Evolutionary conservation across 2,888 invertebrate genomes (phyloP).

Genomic region (Nymphalis urticae): DNA sequence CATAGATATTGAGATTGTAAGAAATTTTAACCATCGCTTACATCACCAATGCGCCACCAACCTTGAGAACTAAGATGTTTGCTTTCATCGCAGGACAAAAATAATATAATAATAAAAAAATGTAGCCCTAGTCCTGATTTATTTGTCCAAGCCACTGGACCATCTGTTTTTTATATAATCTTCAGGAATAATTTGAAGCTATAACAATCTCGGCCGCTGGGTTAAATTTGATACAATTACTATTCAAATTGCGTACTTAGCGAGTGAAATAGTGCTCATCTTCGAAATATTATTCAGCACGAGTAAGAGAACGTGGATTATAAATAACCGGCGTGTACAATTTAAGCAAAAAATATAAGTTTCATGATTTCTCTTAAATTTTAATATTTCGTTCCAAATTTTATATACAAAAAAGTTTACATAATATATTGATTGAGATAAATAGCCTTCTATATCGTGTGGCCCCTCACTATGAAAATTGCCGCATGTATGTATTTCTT

Average conservation of each 20-base stretch:
- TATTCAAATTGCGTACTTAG: slow-evolving; percentile 19
- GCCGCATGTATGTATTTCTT: too few relatives aligned
- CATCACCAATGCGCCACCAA: too few relatives aligned
- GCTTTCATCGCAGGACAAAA: too few relatives aligned
- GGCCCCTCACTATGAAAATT: too few relatives aligned
- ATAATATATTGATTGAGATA: neutral
- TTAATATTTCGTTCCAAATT: neutral
- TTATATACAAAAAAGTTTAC: neutral
- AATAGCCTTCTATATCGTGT: too few relatives aligned
- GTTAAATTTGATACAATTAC: slow-evolving; percentile 14
- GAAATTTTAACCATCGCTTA: too few relatives aligned
- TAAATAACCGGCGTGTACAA: slow-evolving; percentile 15
- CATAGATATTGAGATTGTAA: too few relatives aligned
- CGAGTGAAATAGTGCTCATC: slow-evolving; percentile 19
- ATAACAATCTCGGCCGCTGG: slow-evolving; percentile 9
- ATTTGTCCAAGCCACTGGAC: neutral
- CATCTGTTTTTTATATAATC: neutral
- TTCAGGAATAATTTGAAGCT: neutral
- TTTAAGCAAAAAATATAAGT: neutral
- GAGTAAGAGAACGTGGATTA: slow-evolving; percentile 11
- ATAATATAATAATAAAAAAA: too few relatives aligned
- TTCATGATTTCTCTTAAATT: neutral
- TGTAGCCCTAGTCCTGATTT: too few relatives aligned
- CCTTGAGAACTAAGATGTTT: too few relatives aligned
- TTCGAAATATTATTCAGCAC: slow-evolving; percentile 19